These are phyloP conservation scores for Carapus acus DNA, from an alignment of 2,797 vertebrate species.

Conservation along the genomic window DNA sequence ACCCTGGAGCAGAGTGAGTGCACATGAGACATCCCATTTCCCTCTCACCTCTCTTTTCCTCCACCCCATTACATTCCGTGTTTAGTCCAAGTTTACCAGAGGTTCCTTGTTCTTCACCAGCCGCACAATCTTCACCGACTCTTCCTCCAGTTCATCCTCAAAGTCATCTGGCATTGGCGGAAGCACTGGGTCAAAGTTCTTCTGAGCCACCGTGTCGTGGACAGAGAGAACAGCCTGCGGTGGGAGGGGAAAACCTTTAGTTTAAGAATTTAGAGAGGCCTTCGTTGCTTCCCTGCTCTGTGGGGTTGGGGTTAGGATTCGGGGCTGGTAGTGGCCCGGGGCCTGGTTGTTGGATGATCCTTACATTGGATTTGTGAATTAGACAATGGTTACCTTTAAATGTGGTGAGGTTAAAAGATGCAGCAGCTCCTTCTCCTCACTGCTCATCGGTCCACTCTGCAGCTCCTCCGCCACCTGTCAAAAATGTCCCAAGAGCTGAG, in stretches of 20 bases:
- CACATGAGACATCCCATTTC: background rate
- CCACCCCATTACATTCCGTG: background rate
- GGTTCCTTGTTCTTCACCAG: slow-evolving; percentile 97
- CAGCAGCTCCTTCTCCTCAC: slow-evolving; percentile 87
- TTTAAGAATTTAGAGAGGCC: too few species aligned
- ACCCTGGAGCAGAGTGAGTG: slow-evolving; percentile 69
- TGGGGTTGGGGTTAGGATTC: too few species aligned
- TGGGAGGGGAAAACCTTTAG: too few species aligned
- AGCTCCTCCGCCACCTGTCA: slow-evolving; percentile 89
- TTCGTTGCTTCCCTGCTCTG: too few species aligned
- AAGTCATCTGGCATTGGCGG: slow-evolving; percentile 89
- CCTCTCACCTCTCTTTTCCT: background rate
- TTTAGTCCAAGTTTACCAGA: slow-evolving; percentile 71
- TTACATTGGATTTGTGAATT: too few species aligned
- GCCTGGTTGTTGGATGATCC: too few species aligned
- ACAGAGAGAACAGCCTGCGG: slow-evolving; percentile 92
- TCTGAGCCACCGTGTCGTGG: slow-evolving; percentile 93
- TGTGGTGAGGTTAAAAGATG: slow-evolving; percentile 88
- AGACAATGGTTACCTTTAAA: slow-evolving; percentile 75
- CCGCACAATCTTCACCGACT: slow-evolving; percentile 93
- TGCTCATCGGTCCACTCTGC: slow-evolving; percentile 84
- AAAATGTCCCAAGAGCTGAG: slow-evolving; percentile 27
- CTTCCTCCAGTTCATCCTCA: slow-evolving; percentile 90
- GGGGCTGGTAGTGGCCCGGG: too few species aligned
- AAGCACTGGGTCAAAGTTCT: slow-evolving; percentile 93